Evolutionary conservation across 2,888 invertebrate genomes (phyloP).

Genomic region (Tuberolachnus salignus): DNA sequence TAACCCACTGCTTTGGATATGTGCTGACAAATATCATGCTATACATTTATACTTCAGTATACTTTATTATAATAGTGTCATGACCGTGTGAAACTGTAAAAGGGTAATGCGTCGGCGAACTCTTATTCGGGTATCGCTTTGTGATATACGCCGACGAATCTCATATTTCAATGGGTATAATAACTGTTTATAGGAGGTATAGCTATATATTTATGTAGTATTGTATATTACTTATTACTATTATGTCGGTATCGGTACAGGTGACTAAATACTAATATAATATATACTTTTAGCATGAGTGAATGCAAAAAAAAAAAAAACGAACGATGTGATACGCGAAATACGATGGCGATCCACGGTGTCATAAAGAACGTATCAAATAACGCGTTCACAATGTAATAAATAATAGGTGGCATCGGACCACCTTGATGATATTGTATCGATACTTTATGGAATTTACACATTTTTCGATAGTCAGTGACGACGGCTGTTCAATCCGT

Average conservation of each 20-base stretch:
- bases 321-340: background rate
- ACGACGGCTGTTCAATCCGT: background rate
- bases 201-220: background rate
- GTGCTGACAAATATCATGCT: too few species aligned
- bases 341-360: background rate
- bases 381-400: background rate
- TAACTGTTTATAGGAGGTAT: background rate
- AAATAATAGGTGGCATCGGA: background rate
- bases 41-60: background rate
- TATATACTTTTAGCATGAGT: background rate
- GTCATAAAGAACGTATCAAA: background rate
- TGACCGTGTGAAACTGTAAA: slow-evolving; percentile 24
- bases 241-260: slow-evolving; percentile 4
- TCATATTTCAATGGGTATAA: slow-evolving; percentile 13
- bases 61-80: background rate
- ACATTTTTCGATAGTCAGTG: too few species aligned
- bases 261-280: slow-evolving; percentile 4
- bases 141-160: slow-evolving; percentile 2
- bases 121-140: background rate
- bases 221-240: slow-evolving; percentile 10
- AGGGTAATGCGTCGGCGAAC: slow-evolving; percentile 29
- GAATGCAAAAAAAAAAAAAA: background rate
- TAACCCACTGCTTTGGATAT: too few species aligned
- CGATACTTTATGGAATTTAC: background rate
- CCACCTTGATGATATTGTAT: slow-evolving; percentile 1